Base-by-base conservation (phyloP, 2,888 invertebrate genomes). In the Apomyelois bistriatella region DNA sequence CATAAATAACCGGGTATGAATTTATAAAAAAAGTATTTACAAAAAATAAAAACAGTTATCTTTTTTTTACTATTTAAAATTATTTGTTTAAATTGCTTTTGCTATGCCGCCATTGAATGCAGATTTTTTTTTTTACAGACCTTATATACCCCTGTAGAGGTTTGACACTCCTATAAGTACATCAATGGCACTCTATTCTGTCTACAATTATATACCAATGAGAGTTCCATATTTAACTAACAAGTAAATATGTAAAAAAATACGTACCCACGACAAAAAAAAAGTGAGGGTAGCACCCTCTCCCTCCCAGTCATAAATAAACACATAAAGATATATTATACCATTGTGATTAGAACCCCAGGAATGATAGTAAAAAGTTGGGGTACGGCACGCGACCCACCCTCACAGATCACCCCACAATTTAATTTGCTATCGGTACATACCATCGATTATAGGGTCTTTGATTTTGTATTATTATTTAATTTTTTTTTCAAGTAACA, bases 351-450 rank as follows among this genome's bases (percentile, higher is more conserved):
- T 70, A 70, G 65, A 61, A 68, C 68, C 73, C 66, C 60, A 47
- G 57, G 72, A 75, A 64, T 56, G 64, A 53, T 49, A 55, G 67
- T 71, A 76, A 80, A 80, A 82, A 74, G 55, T 58, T 59, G 62
- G 78, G 84, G 79, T 68, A 62, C 58, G 52, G 40, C 22, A 22
- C 22, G 22, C 22, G 22, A 17, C 13, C 69, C 79, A 69, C 81
- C 83, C 82, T 78, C 80, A 61, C 66, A 53, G 61, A 55, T 74
- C 82, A 82, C 82, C 82, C 84, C 71, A 74, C 69, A 64, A 72
- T 72, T 67, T 67, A 68, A 68, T 72, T 76, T 72, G 43, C 64
- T 76, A 82, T 84, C 79, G 79, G 82, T 79, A 85, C 65, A 81
- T 84, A 70, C 46, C 43, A 30, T 43, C 43, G 30, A 43, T 43